Evolutionary conservation across 1,140 invertebrate species (phyloP), one percentile per base, ranked within the genome.

Genomic region (Aricia agestis): DNA sequence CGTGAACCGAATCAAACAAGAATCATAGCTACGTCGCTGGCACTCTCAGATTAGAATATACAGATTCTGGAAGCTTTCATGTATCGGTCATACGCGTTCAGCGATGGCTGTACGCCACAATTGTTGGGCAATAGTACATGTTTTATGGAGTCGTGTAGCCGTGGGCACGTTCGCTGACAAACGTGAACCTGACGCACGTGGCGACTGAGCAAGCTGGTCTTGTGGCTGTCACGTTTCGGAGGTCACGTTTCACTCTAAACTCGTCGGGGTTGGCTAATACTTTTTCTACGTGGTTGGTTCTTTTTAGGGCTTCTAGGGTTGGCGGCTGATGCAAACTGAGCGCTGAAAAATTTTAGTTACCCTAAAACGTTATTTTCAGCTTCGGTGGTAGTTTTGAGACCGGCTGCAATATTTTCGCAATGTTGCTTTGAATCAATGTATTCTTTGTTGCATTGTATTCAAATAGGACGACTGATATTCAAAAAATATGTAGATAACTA

Each of bases 241-340:
- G 71, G 71, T 75, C 74, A 72, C 74, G 74, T 76, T 72, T 70
- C n/a, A 72, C 68, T 66, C 68, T 73, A 69, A 76, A 71, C 71
- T 73, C 74, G 71, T 67, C 65, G 65, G 6, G 45, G 59, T 67
- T 76, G 72, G 70, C 66, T 73, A 76, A 66, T 19, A 11, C 59
- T 63, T 63, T 61, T 63, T 25, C 59, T 63, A 63, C 59, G 59
- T 63, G 59, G 15, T 25, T 63, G 17, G 17, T 63, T 19, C 59
- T 63, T 18, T 19, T 63, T 19, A 4, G 59, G 11, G 45, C 45
- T 13, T 52, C 45, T 52, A 13, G 0, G 11, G 9, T 52, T 6
- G 5, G 9, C 36, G 9, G 45, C 63, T 66, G 10, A 6, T 66
- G 63, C 63, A 7, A 4, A 52, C 9, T 11, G 13, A 52, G 11